phyloP scores from a whole-genome alignment of 2,113 vertebrate species.

The Rostratula benghalensis region DNA sequence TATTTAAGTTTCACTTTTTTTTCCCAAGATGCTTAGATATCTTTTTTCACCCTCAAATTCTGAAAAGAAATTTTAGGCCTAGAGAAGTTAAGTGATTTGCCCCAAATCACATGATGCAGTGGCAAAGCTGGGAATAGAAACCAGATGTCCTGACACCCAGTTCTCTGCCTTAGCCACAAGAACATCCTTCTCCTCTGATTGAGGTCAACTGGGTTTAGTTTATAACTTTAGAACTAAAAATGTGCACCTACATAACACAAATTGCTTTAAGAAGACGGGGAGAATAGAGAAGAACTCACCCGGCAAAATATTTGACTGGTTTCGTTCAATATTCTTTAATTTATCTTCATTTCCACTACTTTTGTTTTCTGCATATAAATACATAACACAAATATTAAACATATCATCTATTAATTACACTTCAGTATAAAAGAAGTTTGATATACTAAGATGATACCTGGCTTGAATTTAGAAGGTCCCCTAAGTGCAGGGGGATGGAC shows the following conservation, averaged over 20 bases:
- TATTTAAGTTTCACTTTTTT: background rate
- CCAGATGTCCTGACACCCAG: slow-evolving; percentile 63
- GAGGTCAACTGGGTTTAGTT: slow-evolving; percentile 43
- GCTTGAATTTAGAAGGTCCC: background rate
- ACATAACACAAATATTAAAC: background rate
- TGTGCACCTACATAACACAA: background rate
- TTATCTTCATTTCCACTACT: slow-evolving; percentile 86
- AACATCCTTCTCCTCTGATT: slow-evolving; percentile 53
- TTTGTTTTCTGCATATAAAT: slow-evolving; percentile 69
- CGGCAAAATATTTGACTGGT: slow-evolving; percentile 90
- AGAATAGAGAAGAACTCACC: slow-evolving; percentile 74
- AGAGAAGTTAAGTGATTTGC: slow-evolving; percentile 17
- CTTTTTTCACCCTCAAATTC: background rate
- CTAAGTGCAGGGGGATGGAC: background rate
- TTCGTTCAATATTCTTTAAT: slow-evolving; percentile 87
- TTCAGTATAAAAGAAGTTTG: background rate
- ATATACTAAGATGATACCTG: background rate
- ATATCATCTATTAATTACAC: background rate
- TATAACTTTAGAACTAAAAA: slow-evolving; percentile 51
- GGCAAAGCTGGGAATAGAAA: slow-evolving; percentile 61
- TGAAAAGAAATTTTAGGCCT: background rate
- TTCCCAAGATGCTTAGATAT: background rate
- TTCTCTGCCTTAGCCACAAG: slow-evolving; percentile 38
- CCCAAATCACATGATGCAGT: background rate
- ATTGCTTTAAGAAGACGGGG: background rate